Base-by-base conservation (phyloP, 2,888 invertebrate genomes). In the Sphecodes monilicornis region DNA sequence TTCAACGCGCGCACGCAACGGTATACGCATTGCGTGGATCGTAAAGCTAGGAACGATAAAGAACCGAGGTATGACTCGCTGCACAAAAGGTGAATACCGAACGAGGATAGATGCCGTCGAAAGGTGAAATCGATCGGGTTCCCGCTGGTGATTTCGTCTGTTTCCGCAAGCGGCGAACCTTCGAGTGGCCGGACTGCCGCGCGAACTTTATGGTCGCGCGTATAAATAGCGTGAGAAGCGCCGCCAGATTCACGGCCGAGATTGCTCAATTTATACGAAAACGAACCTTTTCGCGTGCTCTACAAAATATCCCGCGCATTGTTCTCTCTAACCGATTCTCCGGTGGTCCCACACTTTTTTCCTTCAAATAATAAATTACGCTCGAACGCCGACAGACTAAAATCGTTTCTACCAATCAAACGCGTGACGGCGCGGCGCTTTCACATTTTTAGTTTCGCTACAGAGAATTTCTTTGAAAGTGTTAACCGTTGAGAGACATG, bases 81-180 rank as follows among this genome's bases (percentile, higher is more conserved):
- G 39, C 70, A 74, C 70, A 74, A 70, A 80, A 72, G 71, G 36
- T 43, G 82, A 64, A 71, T 71, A 26, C 41, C 22, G 70, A 70
- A 39, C 41, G 50, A 64, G 70, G 81, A 54, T 39, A 41, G 57
- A 32, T 29, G 68, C 36, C 54, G 46, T 32, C 29, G 72, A 83
- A 69, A 70, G 82, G 43, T 68, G 83, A 76, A 76, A 76, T 82
- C 82, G 82, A 83, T 76, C 81, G 82, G 71, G 76, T 69, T 75
- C 82, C 83, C 76, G 83, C 46, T n/a, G 41, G 76, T 72, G 82
- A 76, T 83, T 82, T 68, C 82, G 83, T 72, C 29, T 83, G 72
- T 83, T 82, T 76, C 83, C 82, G 11, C 29, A 50, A 10, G 29
- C 26, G 26, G 82, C 60, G 74, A 5, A 72, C 66, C 57, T 64